Evolutionary conservation across 2,797 vertebrate genomes (phyloP).

Genomic region (Sebastiscus albofasciatus): DNA sequence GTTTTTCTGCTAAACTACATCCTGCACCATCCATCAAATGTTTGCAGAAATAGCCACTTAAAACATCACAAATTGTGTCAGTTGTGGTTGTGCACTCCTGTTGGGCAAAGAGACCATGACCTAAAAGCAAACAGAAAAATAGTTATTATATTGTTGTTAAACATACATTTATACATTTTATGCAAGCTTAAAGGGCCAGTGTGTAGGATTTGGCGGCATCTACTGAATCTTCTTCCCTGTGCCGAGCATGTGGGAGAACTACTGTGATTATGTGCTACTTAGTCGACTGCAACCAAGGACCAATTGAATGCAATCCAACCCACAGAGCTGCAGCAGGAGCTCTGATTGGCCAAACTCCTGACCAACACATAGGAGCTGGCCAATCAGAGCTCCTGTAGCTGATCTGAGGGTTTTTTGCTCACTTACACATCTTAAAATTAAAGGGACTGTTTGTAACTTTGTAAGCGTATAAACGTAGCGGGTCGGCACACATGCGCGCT

Average conservation of each 20-base stretch:
- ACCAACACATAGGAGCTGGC: background rate
- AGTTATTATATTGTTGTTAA: background rate
- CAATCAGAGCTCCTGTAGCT: background rate
- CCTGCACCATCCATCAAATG: fast-evolving
- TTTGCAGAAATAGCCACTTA: slow-evolving; percentile 52
- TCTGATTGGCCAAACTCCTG: background rate
- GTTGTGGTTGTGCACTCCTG: background rate
- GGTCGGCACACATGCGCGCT: too few species aligned
- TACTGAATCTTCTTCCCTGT: background rate
- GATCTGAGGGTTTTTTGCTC: background rate
- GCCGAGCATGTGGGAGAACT: too few species aligned
- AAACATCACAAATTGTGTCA: slow-evolving; percentile 45
- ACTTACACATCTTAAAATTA: background rate
- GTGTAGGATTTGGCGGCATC: background rate
- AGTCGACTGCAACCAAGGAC: background rate
- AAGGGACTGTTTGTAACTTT: too few species aligned
- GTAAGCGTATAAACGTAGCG: too few species aligned
- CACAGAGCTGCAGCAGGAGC: background rate
- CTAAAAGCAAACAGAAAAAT: slow-evolving; percentile 8
- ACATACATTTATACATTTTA: background rate
- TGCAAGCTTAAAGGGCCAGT: background rate
- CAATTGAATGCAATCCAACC: background rate
- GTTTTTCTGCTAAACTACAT: slow-evolving; percentile 34
- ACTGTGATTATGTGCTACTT: background rate
- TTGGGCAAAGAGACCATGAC: slow-evolving; percentile 27